phyloP scores from a whole-genome alignment of 1,140 invertebrate genomes.

The Glomeris maerens region DNA sequence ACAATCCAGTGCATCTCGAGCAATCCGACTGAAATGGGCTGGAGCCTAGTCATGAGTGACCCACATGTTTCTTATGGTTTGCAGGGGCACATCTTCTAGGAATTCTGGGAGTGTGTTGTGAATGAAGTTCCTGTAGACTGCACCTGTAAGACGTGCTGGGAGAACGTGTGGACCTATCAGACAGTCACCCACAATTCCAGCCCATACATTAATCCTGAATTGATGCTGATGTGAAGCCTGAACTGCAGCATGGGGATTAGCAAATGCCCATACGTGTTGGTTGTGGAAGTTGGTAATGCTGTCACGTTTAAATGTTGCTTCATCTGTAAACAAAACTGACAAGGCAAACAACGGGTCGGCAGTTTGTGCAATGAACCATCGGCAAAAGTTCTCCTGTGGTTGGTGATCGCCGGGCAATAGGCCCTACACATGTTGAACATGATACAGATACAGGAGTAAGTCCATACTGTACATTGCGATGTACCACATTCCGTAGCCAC shows the following conservation, averaged over 20 bases:
- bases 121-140: neutral
- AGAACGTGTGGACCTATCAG: slow-evolving; percentile 1
- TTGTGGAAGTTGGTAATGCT: slow-evolving; percentile 1
- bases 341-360: slow-evolving; percentile 3
- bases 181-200: slow-evolving; percentile 1
- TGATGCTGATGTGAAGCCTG: neutral
- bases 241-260: neutral
- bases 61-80: slow-evolving; percentile 1
- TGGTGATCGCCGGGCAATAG: neutral
- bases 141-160: slow-evolving; percentile 3
- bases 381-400: slow-evolving; percentile 1
- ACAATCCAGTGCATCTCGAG: slow-evolving; percentile 3
- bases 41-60: neutral
- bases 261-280: neutral
- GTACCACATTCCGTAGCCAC: neutral
- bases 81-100: neutral
- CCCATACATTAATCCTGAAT: neutral
- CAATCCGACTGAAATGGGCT: neutral
- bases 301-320: neutral
- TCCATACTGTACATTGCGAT: neutral
- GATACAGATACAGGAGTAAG: slow-evolving; percentile 1
- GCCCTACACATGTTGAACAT: neutral
- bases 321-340: neutral
- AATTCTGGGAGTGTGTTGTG: slow-evolving; percentile 2
- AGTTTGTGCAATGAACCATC: slow-evolving; percentile 1